Evolutionary conservation across 1,140 invertebrate genomes (phyloP), one percentile per base, ranked within the genome.

Genomic region (Procambarus virginalis): DNA sequence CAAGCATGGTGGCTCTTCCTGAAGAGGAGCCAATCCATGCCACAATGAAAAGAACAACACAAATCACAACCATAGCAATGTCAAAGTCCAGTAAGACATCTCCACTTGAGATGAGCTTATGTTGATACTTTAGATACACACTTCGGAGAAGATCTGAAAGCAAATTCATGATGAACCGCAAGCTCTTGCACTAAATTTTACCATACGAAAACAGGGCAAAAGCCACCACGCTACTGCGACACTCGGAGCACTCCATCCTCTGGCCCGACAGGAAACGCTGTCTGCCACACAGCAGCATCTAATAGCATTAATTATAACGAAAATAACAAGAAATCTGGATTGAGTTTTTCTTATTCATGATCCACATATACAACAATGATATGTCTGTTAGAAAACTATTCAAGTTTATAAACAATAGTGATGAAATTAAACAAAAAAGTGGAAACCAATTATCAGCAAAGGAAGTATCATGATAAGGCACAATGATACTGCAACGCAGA

Each of bases 41-140:
- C 2, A 46, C 6, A 20, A 78, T n/a, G n/a, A 89, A 14, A 17
- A 89, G 60, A 2, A 84, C 14, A 1, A 68, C 10, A 49, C 88
- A 89, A 14, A 89, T 49, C 46, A 55, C 73, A 12, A 68, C 55
- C 9, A 89, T 45, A 70, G 48, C 51, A 70, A 89, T 89, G 12
- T 89, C 88, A 84, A 89, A 89, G 60, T 89, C 88, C 34, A 89
- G 10, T n/a, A 89, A 20, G 22, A 89, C 68, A 64, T 89, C 88
- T 17, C 88, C 88, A 68, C 70, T 89, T n/a, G 88, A 84, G 46
- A 89, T 68, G 17, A 89, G 34, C 9, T 89, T 68, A 51, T 89
- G 88, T 48, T 89, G 88, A 68, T 89, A 89, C 58, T 51, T 77
- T n/a, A 83, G 60, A 48, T 89, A 89, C 17, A 78, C 20, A 34